These are phyloP conservation scores for Enhydra lutris DNA, from an alignment of 2,113 vertebrate species.

Conservation along the genomic window DNA sequence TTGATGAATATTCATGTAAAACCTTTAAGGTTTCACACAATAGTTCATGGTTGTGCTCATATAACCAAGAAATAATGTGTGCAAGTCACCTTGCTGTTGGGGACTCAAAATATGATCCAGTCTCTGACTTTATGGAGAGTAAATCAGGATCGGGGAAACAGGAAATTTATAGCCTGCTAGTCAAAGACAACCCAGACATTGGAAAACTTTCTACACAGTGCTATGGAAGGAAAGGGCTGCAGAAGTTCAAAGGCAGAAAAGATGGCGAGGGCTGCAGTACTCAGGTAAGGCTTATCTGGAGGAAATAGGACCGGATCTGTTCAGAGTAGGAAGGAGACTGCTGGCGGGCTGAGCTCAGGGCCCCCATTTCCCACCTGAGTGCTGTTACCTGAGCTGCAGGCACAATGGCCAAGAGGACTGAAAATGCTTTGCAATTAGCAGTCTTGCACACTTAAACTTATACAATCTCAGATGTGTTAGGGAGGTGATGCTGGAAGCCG, in stretches of 20 bases:
- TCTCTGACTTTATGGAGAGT: neutral
- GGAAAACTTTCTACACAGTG: neutral
- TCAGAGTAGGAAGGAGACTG: neutral
- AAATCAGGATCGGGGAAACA: neutral
- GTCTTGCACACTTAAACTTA: neutral
- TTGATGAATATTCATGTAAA: neutral
- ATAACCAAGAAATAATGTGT: neutral
- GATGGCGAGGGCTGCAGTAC: neutral
- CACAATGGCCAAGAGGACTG: neutral
- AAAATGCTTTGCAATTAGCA: neutral
- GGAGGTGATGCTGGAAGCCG: neutral
- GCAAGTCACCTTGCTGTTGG: neutral
- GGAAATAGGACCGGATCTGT: neutral
- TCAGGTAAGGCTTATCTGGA: neutral
- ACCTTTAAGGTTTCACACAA: neutral
- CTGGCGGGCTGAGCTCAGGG: neutral
- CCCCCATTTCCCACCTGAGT: neutral
- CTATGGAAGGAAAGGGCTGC: neutral
- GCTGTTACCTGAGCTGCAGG: neutral
- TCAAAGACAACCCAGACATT: neutral
- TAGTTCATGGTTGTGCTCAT: neutral
- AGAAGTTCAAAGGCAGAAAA: neutral
- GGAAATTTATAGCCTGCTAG: neutral
- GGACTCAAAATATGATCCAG: neutral
- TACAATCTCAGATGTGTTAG: neutral